Base-by-base conservation (phyloP, 1,140 invertebrate species). In the Ceratina calcarata region DNA sequence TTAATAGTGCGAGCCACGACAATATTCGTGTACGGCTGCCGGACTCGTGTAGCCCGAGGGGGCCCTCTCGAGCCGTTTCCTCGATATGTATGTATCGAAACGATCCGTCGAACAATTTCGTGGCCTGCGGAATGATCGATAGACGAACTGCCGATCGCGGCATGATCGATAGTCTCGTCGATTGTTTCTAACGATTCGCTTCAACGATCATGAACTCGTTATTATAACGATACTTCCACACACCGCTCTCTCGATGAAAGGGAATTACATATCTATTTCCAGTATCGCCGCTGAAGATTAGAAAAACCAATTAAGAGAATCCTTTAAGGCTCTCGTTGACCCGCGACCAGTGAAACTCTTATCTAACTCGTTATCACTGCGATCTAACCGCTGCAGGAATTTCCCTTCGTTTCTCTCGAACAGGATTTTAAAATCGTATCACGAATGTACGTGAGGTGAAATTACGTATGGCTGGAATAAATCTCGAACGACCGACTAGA, bases 111-210 rank as follows among this genome's bases (percentile, higher is more conserved):
- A 55, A 57, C 18, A 45, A 83, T 65, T 83, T 70, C 66, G 67
- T 71, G 53, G 27, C 51, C 55, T 67, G 78, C 55, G 67, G 18
- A 20, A 67, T 85, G 86, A 89, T 89, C 80, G 84, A 89, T 89
- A 80, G 81, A 71, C 70, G 76, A 67, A 79, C 61, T 75, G 60
- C 49, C 66, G 80, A 71, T 85, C 74, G 65, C 32, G 65, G 24
- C 45, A 66, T 89, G 87, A 89, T 89, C 79, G 87, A 89, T 88
- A 75, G 82, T 82, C 78, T 57, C 58, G 58, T 62, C 83, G 81
- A 85, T 89, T 86, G 85, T 85, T 84, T 88, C 86, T 87, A 87
- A 89, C 82, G 82, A 87, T 87, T 78, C 75, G 57, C 13, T 70
- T 69, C 84, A 73, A 84, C 67, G 71, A 49, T 67, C 45, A 55